These are phyloP conservation scores for Drosophila watanabei DNA, from an alignment of 1,140 invertebrate genomes.

Conservation along the genomic window DNA sequence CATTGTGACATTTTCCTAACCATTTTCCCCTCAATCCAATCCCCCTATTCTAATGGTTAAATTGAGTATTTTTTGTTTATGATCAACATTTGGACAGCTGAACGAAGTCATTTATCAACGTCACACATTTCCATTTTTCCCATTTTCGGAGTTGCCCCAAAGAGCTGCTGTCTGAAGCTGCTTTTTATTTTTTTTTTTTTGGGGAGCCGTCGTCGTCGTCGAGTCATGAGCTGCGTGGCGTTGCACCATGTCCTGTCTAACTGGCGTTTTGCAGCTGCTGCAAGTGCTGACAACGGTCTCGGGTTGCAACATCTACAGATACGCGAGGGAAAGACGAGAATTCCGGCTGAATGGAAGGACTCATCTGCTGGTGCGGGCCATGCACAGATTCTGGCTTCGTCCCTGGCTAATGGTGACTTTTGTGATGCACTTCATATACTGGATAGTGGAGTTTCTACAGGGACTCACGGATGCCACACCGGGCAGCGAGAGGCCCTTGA, in stretches of 20 bases:
- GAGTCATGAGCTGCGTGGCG: slow-evolving; percentile 47
- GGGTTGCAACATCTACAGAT: slow-evolving; percentile 62
- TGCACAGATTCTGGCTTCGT: slow-evolving; percentile 52
- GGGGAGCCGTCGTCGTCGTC: not conserved
- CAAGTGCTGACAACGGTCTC: slow-evolving; percentile 38
- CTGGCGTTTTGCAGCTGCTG: slow-evolving; percentile 45
- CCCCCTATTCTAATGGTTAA: slow-evolving; percentile 7
- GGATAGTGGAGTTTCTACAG: not conserved
- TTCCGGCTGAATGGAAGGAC: slow-evolving; percentile 18
- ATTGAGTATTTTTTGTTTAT: slow-evolving; percentile 45
- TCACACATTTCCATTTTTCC: slow-evolving; percentile 28
- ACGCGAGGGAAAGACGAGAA: not conserved
- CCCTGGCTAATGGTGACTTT: slow-evolving; percentile 29
- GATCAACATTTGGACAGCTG: slow-evolving; percentile 43
- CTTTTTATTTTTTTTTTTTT: not conserved
- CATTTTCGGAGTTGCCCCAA: slow-evolving; percentile 30
- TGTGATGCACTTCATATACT: not conserved
- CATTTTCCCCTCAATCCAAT: too few species aligned
- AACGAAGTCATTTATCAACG: slow-evolving; percentile 52
- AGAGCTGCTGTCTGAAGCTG: slow-evolving; percentile 14
- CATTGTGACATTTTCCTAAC: not conserved
- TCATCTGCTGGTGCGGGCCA: slow-evolving; percentile 15
- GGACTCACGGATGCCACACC: not conserved
- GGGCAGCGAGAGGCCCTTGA: not conserved
- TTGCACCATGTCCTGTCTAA: slow-evolving; percentile 59